Percentiles rank a stretch among this genome's conserved stretches.
Evolutionary conservation across 2,113 vertebrate species (phyloP).

Genomic region (Stomatorhinus ivindoensis): DNA sequence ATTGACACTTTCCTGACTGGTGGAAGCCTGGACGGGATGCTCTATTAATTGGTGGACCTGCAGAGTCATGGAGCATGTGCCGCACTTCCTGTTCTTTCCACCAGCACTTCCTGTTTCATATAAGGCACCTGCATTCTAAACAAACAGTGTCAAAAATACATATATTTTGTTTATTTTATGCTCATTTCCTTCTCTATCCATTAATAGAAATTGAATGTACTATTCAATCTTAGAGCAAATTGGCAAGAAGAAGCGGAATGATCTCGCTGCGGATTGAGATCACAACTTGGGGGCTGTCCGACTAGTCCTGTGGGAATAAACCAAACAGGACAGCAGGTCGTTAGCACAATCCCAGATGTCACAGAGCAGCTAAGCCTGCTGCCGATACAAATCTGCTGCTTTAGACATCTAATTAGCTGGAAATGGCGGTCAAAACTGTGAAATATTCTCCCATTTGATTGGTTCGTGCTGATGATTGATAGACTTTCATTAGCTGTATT

Average conservation of each 20-base stretch:
- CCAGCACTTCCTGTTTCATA: background rate
- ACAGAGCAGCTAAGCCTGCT: background rate
- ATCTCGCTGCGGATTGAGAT: background rate
- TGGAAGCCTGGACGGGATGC: background rate
- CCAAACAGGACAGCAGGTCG: background rate
- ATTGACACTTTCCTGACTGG: background rate
- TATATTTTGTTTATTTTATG: background rate
- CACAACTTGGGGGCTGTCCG: background rate
- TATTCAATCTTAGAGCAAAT: background rate
- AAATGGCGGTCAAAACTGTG: background rate
- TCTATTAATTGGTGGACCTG: background rate
- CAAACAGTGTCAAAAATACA: background rate
- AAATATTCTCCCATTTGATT: background rate
- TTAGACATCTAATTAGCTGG: constrained; percentile 3
- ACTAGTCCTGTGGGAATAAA: background rate
- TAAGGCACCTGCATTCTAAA: background rate
- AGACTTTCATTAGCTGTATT: background rate
- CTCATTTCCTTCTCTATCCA: background rate
- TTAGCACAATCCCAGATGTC: background rate
- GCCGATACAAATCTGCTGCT: background rate
- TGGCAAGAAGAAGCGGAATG: background rate
- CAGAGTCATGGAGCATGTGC: background rate
- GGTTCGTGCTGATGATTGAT: background rate
- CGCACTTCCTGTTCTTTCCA: background rate
- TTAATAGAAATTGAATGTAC: background rate